Evolutionary conservation across 1,140 invertebrate genomes (phyloP), one percentile per base, ranked within the genome.

Genomic region (Lucilia sericata): DNA sequence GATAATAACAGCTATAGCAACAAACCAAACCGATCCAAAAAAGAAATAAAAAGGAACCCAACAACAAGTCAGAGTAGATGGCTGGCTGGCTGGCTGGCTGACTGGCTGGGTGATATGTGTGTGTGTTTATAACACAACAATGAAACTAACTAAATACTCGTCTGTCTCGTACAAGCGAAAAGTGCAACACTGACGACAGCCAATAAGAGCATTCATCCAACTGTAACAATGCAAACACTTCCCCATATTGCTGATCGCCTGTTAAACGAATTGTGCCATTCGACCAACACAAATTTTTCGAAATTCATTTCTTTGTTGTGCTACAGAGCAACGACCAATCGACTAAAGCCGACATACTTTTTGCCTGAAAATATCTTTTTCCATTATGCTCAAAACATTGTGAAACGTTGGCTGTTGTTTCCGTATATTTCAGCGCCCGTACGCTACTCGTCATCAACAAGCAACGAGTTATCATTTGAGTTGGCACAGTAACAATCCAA

Each of bases 261-360:
- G 85, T 34, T 90, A 82, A 49, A 85, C 86, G 86, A 88, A 89
- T 89, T 89, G 86, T 88, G 86, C 85, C 86, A 90, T 90, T 90
- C 89, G 89, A 90, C 89, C 87, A 90, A 89, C 88, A 90, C 89
- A 88, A 90, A 88, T 86, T 90, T 90, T 90, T 90, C 87, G 88
- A 88, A 88, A 88, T 90, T 90, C 86, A 84, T 85, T 84, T 85
- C 76, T 60, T 81, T 65, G 82, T 83, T 85, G 85, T 84, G 82
- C 83, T 85, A 82, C 86, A 88, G 86, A 86, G 87, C 87, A 86
- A 85, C 88, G 87, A 90, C 89, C 89, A 90, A 90, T 90, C 89
- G 90, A 90, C 85, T 89, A 88, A 85, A 85, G 86, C 83, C 82
- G 80, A 74, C 60, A 74, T 85, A 74, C 75, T 75, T 49, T 75